Evolutionary conservation across 2,888 invertebrate genomes (phyloP).

Genomic region (Spodoptera littoralis): DNA sequence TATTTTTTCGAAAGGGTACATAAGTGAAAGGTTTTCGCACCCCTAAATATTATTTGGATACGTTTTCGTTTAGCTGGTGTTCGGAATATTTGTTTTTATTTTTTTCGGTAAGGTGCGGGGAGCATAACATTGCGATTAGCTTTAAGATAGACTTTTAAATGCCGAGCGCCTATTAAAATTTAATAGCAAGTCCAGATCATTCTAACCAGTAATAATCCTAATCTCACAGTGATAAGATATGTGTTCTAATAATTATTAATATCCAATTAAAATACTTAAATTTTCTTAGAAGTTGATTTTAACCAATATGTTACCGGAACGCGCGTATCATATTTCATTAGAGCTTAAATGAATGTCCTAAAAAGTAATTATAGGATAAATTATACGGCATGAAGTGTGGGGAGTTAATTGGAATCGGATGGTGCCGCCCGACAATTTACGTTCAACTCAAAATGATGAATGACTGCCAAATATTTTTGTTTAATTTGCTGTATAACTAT

Average conservation of each 20-base stretch:
- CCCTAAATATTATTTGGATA: background rate
- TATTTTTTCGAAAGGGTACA: conserved; percentile 9
- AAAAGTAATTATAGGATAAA: background rate
- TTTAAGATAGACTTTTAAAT: too few species aligned
- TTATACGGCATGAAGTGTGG: background rate
- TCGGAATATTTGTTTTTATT: conserved; percentile 1
- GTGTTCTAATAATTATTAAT: too few species aligned
- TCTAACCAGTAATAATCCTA: too few species aligned
- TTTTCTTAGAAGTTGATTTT: background rate
- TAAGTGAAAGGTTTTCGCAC: background rate
- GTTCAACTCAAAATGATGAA: conserved; percentile 17
- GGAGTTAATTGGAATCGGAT: conserved; percentile 10
- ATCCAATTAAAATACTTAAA: background rate
- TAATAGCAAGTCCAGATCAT: too few species aligned
- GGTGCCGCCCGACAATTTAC: conserved; percentile 20
- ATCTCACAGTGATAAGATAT: too few species aligned
- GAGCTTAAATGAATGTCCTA: background rate
- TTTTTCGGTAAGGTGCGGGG: background rate
- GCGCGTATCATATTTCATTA: too few species aligned
- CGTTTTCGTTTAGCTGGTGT: background rate
- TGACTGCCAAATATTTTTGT: conserved; percentile 36
- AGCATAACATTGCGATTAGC: too few species aligned
- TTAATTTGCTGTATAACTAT: conserved; percentile 41
- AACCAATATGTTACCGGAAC: too few species aligned
- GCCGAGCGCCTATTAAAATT: too few species aligned